Evolutionary conservation across 2,113 vertebrate genomes (phyloP), one percentile per base, ranked within the genome.

Genomic region (Oncorhynchus kisutch): DNA sequence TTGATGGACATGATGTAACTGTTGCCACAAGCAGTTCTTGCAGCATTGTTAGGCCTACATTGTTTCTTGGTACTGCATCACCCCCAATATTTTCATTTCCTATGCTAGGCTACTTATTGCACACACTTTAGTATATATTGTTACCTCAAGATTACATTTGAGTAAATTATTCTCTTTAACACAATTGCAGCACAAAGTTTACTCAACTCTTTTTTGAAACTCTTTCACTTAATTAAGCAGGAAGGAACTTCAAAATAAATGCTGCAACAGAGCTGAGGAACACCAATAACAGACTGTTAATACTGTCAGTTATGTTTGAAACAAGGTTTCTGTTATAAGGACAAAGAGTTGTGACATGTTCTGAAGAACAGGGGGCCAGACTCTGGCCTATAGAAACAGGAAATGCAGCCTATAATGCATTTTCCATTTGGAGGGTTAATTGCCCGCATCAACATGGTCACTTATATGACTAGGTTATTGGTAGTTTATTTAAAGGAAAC

Each of bases 301-400:
- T 45, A 12, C 39, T 12, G 9, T 11, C 9, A 11, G 39, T 9
- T 45, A 11, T 45, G 2, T 45, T 45, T 34, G n/a, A 22, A 24
- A 62, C 59, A 16, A 64, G 72, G 73, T 86, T 95, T 90, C 67
- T 95, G 94, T 86, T 95, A 96, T 94, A 95, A 94, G 39, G 39
- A 45, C 39, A 94, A 48, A 77, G 70, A 88, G 91, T 87, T 86
- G 81, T 84, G 90, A 49, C 78, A 83, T 85, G 69, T 79, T 79
- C 84, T 31, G 76, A 76, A 88, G 39, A 74, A 84, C 84, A 59
- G 39, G 16, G 54, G 75, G 74, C 48, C 60, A 80, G 74, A 79
- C 71, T 45, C 14, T 34, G 13, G 54, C 85, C 81, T 45, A 65
- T 72, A 81, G 31, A 71, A 78, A 85, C 81, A 82, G 91, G 80